Evolutionary conservation across 2,888 invertebrate species (phyloP).

Genomic region (Amiota minor): DNA sequence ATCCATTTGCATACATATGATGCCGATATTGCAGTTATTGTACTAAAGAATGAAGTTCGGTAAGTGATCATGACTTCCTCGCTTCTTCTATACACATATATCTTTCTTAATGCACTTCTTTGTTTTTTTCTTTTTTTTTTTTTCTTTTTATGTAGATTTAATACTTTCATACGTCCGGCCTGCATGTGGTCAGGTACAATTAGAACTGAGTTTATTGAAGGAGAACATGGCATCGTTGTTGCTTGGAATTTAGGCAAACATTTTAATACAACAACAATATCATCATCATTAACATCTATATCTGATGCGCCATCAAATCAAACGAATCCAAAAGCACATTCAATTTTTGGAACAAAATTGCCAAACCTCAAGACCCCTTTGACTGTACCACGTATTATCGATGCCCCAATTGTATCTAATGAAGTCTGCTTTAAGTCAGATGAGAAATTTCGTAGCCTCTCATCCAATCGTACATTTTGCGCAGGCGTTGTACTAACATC

Average conservation of each 20-base stretch:
- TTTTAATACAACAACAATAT: constrained; percentile 30
- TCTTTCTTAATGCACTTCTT: not conserved
- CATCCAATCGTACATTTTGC: constrained; percentile 71
- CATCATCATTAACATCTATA: constrained; percentile 8
- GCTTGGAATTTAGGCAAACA: constrained; percentile 75
- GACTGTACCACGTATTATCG: constrained; percentile 71
- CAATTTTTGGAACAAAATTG: constrained; percentile 36
- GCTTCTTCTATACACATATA: not conserved
- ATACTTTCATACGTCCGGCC: constrained; percentile 74
- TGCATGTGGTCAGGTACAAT: constrained; percentile 75
- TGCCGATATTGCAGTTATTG: constrained; percentile 75
- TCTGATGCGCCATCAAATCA: not conserved
- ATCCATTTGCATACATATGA: constrained; percentile 70
- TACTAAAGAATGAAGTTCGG: constrained; percentile 73
- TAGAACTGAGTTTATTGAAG: constrained; percentile 68
- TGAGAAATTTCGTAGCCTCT: constrained; percentile 66
- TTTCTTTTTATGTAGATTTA: constrained; percentile 59
- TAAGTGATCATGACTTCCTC: constrained; percentile 43
- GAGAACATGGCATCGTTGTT: constrained; percentile 74
- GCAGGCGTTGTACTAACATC: constrained; percentile 58
- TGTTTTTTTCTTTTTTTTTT: too few species aligned
- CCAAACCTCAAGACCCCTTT: constrained; percentile 34
- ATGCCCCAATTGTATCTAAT: constrained; percentile 75
- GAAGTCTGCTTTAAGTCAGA: constrained; percentile 75
- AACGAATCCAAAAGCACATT: not conserved